These are phyloP conservation scores for Aleiodes alternator DNA, from an alignment of 2,888 invertebrate species.

Conservation along the genomic window DNA sequence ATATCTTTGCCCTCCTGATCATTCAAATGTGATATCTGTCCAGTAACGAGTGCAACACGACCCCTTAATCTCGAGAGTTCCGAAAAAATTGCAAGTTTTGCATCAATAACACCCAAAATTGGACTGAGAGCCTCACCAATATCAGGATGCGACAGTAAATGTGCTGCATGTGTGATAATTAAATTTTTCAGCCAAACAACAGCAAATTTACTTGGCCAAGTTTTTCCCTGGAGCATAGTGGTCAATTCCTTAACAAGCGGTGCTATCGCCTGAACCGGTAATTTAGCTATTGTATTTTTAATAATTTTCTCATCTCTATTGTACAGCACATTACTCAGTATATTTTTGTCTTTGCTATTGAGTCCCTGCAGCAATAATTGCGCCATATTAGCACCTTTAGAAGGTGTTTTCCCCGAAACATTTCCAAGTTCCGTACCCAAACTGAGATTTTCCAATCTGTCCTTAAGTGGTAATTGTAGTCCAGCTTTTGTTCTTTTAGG, in stretches of 20 bases:
- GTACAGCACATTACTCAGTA: constrained; percentile 85
- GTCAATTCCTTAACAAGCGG: constrained; percentile 85
- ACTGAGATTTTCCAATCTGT: constrained; percentile 87
- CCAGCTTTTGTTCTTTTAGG: constrained; percentile 71
- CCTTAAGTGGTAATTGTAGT: constrained; percentile 88
- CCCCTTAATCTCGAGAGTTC: constrained; percentile 79
- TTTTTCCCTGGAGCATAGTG: constrained; percentile 82
- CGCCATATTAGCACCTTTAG: constrained; percentile 81
- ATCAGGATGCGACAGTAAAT: constrained; percentile 80
- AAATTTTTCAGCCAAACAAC: constrained; percentile 80
- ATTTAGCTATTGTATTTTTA: constrained; percentile 82
- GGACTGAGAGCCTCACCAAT: constrained; percentile 78
- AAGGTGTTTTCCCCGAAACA: constrained; percentile 76
- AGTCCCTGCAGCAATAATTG: constrained; percentile 89
- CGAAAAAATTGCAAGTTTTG: constrained; percentile 76
- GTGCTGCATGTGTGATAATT: constrained; percentile 79
- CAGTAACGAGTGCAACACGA: constrained; percentile 79
- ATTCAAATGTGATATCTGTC: constrained; percentile 76
- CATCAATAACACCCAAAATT: constrained; percentile 79
- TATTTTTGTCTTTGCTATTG: constrained; percentile 87
- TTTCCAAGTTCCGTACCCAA: constrained; percentile 77
- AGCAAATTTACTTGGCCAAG: constrained; percentile 79
- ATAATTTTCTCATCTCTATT: constrained; percentile 83
- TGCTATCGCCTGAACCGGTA: constrained; percentile 86
- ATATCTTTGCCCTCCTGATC: constrained; percentile 74